Base-by-base conservation (phyloP, 1,140 invertebrate genomes). In the Sitobion miscanthi region DNA sequence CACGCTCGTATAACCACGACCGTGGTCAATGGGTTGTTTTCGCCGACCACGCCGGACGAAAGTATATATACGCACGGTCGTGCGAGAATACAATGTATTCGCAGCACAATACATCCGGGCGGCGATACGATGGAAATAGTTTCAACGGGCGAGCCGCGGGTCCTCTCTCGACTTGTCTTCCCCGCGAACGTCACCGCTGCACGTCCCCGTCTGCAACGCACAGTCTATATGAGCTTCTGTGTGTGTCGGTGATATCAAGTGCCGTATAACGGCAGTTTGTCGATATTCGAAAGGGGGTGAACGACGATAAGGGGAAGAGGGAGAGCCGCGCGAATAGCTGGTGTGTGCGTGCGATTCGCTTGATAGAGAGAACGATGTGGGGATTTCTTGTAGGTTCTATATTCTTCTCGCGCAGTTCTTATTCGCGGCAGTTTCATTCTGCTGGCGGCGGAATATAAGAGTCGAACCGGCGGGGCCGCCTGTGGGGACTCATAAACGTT, bases 401-500 rank as follows among this genome's bases (percentile, higher is more conserved):
- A 54, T 23, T 90, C 21, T 62, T 17, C 88, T 90, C 11, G 23
- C 11, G 23, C 52, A 38, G 52, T 57, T 90, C 88, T 57, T 57
- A 90, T 42, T 38, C 49, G 35, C 52, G 21, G 42, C 35, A 38
- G 57, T 30, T 69, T 69, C n/a, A n/a, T n/a, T n/a, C 62, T 1
- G 38, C 25, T 35, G 6, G 30, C 25, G 86, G 86, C 47, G 47
- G 86, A 52, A 85, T 85, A 85, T 85, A 85, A 89, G 87, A 89
- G 52, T 42, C 49, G 69, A 82, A 82, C 14, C 90, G 30, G 62
- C 23, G 62, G 21, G 69, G n/a, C 49, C 25, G 91, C 25, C 91
- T 85, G 77, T 38, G 17, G 91, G 91, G 91, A 93, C 91, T 14
- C 91, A 85, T 93, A 93, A 93, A 93, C 77, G 91, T 30, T 54